Percentiles rank a stretch among this genome's conserved stretches.
Conservation (phyloP, 2,888 invertebrate species). For the Cephus rjabovi region DNA sequence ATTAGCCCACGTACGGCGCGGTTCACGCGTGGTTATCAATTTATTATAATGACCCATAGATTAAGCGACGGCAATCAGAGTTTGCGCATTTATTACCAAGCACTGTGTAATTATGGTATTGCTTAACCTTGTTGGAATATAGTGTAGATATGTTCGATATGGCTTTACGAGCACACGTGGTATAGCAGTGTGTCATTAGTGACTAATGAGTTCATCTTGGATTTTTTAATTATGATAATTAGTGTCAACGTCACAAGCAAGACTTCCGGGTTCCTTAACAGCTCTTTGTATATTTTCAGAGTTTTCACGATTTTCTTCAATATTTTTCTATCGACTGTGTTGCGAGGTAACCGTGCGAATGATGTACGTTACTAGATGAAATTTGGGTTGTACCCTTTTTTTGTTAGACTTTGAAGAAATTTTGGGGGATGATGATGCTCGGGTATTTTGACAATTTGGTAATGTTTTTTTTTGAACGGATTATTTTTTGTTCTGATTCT, state of each 20-base stretch:
- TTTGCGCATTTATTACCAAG: background rate
- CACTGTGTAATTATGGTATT: background rate
- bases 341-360: too few relatives aligned
- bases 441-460: too few relatives aligned
- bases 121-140: background rate
- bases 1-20: too few relatives aligned
- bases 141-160: background rate
- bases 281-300: too few relatives aligned
- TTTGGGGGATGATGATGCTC: background rate
- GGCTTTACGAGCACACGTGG: background rate
- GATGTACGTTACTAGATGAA: background rate
- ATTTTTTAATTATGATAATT: background rate
- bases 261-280: too few relatives aligned
- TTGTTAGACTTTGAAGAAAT: background rate
- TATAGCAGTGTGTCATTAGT: background rate
- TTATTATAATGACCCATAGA: background rate
- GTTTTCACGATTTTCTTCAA: too few relatives aligned
- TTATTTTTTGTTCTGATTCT: too few relatives aligned
- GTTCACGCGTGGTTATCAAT: background rate
- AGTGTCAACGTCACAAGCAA: too few relatives aligned
- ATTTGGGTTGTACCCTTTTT: background rate
- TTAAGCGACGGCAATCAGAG: background rate
- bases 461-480: too few relatives aligned
- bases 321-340: too few relatives aligned
- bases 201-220: background rate